Evolutionary conservation across 2,888 invertebrate genomes (phyloP).

Genomic region (Drosophila niveifrons): DNA sequence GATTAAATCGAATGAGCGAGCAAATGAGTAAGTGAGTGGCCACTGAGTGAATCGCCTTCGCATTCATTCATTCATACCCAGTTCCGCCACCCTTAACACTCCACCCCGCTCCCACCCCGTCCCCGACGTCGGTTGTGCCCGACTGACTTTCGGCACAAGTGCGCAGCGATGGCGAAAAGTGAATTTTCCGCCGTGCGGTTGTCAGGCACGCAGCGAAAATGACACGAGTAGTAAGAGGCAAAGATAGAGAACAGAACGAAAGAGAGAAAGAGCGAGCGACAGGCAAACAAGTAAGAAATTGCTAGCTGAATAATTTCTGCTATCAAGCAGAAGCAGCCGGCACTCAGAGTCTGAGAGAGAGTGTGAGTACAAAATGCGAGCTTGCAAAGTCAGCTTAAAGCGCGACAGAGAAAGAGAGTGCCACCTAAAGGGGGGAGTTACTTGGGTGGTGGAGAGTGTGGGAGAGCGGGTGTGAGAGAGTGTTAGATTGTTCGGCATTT

Average conservation of each 20-base stretch:
- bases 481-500: slow-evolving; percentile 16
- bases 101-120: neutral
- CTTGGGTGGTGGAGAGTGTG: neutral
- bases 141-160: slow-evolving; percentile 82
- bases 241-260: neutral
- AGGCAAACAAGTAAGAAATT: slow-evolving; percentile 59
- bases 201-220: slow-evolving; percentile 67
- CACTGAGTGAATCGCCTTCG: slow-evolving; percentile 39
- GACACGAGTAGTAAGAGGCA: slow-evolving; percentile 33
- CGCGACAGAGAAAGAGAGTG: slow-evolving; percentile 35
- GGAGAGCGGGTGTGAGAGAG: neutral
- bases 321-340: slow-evolving; percentile 29
- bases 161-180: slow-evolving; percentile 82
- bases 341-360: neutral
- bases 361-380: slow-evolving; percentile 25
- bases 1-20: slow-evolving; percentile 80
- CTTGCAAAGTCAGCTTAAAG: slow-evolving; percentile 60
- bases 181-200: slow-evolving; percentile 81
- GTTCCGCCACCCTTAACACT: slow-evolving; percentile 17
- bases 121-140: slow-evolving; percentile 67
- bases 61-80: slow-evolving; percentile 30
- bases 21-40: slow-evolving; percentile 71
- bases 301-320: slow-evolving; percentile 74
- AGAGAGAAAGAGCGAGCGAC: slow-evolving; percentile 1
- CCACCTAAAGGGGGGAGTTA: slow-evolving; percentile 1